Base-by-base conservation (phyloP, 1,140 invertebrate species). In the Leptopilina clavipes region DNA sequence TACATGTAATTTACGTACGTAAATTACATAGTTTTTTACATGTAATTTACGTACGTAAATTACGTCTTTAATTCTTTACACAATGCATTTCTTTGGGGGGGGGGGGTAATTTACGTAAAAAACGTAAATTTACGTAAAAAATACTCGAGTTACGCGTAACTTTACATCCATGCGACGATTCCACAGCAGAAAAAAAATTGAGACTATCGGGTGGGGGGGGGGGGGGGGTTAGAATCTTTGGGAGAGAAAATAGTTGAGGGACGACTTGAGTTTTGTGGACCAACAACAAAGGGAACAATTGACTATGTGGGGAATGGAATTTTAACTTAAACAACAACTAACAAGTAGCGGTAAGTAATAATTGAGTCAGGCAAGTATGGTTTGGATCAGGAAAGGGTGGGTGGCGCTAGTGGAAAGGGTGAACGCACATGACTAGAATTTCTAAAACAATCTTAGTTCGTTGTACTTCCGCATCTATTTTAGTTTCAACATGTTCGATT, bases 261-360 rank as follows among this genome's bases (percentile, higher is more conserved):
- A 25, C 8, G 18, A 11, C 18, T 59, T 22, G 17, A 18, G 54
- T 11, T 12, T 18, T 59, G 6, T 22, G 52, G 18, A 54, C 18
- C 14, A 22, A 25, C 14, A 14, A 14, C 9, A 12, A 22, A 45
- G 76, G 18, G 56, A 2, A 31, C 44, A 54, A 65, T 59, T 40
- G 72, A 59, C 65, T n/a, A n/a, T n/a, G 72, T 65, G 75, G 72
- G 14, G 59, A 72, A 40, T 40, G 48, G 70, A 43, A 43, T 65
- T 75, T 79, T 72, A 86, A 86, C 84, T 86, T 86, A 86, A 86
- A 86, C 82, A 86, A 76, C 78, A 79, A 80, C 80, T 84, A 85
- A 82, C 83, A 83, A 86, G 83, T 84, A 85, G 82, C 79, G 76
- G 84, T 78, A 85, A 85, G 83, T 86, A 85, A 86, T 86, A 86